phyloP scores from a whole-genome alignment of 1,140 invertebrate genomes.

The Cyclargus thomasi region DNA sequence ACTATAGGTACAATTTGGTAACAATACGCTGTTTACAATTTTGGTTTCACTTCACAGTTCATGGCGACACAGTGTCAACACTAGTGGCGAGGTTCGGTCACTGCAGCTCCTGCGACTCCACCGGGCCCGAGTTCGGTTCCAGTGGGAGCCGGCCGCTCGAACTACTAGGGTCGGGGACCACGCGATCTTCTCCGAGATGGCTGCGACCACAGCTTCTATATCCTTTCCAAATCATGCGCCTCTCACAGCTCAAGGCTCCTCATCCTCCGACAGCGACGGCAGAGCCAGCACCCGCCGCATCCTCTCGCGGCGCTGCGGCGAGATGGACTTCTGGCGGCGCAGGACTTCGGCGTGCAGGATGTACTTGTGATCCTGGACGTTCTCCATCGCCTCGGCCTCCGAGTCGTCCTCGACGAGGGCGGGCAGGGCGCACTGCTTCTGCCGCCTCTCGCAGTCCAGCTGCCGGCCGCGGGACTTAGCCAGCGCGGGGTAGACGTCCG shows the following conservation, averaged over 20 bases:
- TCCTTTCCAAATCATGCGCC: conserved; percentile 41
- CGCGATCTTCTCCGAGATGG: not conserved
- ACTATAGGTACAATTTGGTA: conserved; percentile 8
- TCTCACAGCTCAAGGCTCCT: conserved; percentile 56
- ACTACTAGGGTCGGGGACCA: not conserved
- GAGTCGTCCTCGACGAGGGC: conserved; percentile 64
- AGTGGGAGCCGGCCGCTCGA: conserved; percentile 11
- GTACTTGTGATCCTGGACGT: conserved; percentile 43
- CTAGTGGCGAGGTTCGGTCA: not conserved
- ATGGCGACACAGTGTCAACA: conserved; percentile 15
- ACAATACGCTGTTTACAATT: conserved; percentile 22
- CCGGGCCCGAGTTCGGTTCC: conserved; percentile 22
- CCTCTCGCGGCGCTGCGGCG: conserved; percentile 52
- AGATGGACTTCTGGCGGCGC: conserved; percentile 58
- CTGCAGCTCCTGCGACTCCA: conserved; percentile 17
- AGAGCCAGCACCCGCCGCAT: conserved; percentile 53
- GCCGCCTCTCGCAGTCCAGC: conserved; percentile 48
- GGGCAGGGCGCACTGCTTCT: conserved; percentile 50
- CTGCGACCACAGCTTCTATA: conserved; percentile 35
- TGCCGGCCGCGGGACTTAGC: conserved; percentile 45
- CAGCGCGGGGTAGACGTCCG: conserved; percentile 57
- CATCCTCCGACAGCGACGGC: conserved; percentile 64
- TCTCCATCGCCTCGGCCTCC: conserved; percentile 50
- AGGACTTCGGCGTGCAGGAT: conserved; percentile 46
- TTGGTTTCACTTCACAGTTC: conserved; percentile 33